These are phyloP conservation scores for Caenorhabditis wallacei DNA, from an alignment of 2,888 invertebrate species.

Conservation along the genomic window DNA sequence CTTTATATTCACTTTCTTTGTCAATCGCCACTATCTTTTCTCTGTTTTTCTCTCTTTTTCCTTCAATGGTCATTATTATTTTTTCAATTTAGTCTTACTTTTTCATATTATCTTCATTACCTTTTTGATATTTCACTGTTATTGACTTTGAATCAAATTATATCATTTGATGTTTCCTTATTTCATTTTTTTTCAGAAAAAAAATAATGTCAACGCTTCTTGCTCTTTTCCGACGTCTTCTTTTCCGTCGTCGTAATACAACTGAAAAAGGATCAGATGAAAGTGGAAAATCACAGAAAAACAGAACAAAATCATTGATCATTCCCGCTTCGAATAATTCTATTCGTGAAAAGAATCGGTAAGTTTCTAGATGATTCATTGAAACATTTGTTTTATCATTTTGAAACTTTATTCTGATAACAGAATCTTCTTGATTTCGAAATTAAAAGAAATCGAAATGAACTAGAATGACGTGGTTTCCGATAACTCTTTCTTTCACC, in stretches of 20 bases:
- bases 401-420: slow-evolving; percentile 11
- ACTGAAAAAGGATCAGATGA: slow-evolving; percentile 41
- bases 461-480: slow-evolving; percentile 21
- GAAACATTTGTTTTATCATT: slow-evolving; percentile 19
- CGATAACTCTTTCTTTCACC: background rate
- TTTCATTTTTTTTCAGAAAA: background rate
- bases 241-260: slow-evolving; percentile 46
- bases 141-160: background rate
- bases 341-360: slow-evolving; percentile 47
- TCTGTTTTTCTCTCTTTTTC: slow-evolving; percentile 20
- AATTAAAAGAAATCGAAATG: slow-evolving; percentile 13
- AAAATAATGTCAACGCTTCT: slow-evolving; percentile 46
- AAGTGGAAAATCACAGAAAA: slow-evolving; percentile 40
- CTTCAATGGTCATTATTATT: slow-evolving; percentile 25
- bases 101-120: background rate
- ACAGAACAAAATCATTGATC: slow-evolving; percentile 37
- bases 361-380: slow-evolving; percentile 29
- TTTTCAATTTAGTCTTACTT: slow-evolving; percentile 10
- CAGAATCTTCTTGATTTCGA: slow-evolving; percentile 10
- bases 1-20: slow-evolving; percentile 36
- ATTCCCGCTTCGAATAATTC: slow-evolving; percentile 38
- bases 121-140: background rate
- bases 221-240: slow-evolving; percentile 50
- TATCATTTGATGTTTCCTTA: background rate
- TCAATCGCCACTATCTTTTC: slow-evolving; percentile 11